Percentiles rank a stretch among this genome's conserved stretches.
Evolutionary conservation across 2,888 invertebrate genomes (phyloP).

Genomic region (Dynastes maya): DNA sequence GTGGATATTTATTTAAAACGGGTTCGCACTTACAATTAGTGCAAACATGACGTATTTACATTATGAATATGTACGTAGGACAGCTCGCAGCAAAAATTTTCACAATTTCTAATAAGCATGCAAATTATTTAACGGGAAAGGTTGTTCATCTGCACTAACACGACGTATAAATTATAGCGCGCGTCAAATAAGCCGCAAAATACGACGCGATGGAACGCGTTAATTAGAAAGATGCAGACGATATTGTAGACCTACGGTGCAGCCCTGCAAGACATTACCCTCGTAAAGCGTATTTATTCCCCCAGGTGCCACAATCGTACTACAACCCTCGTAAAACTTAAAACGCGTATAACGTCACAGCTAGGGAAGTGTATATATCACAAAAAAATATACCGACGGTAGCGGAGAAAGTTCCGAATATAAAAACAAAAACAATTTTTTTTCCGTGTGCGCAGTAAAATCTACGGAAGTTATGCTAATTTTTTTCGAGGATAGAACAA

Average conservation of each 20-base stretch:
- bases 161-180: constrained; percentile 20
- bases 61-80: constrained; percentile 9
- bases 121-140: constrained; percentile 39
- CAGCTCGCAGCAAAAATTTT: constrained; percentile 18
- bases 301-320: constrained; percentile 22
- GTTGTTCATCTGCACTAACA: constrained; percentile 39
- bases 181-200: constrained; percentile 30
- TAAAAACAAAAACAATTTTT: constrained; percentile 41
- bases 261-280: constrained; percentile 8
- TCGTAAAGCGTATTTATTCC: constrained; percentile 26
- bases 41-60: constrained; percentile 2
- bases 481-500: background rate
- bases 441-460: constrained; percentile 24
- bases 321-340: constrained; percentile 33
- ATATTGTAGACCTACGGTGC: constrained; percentile 16
- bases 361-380: constrained; percentile 1
- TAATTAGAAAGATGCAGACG: constrained; percentile 24
- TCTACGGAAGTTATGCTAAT: constrained; percentile 25
- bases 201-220: constrained; percentile 11
- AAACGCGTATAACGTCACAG: constrained; percentile 19
- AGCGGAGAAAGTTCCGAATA: constrained; percentile 8
- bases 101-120: constrained; percentile 46
- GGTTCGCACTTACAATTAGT: background rate
- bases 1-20: constrained; percentile 6
- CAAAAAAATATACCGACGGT: constrained; percentile 12